A percentile compares a stretch with the other conserved stretches of the same genome.
Evolutionary conservation across 1,140 invertebrate species (phyloP).

Genomic region (Tenebrio molitor): DNA sequence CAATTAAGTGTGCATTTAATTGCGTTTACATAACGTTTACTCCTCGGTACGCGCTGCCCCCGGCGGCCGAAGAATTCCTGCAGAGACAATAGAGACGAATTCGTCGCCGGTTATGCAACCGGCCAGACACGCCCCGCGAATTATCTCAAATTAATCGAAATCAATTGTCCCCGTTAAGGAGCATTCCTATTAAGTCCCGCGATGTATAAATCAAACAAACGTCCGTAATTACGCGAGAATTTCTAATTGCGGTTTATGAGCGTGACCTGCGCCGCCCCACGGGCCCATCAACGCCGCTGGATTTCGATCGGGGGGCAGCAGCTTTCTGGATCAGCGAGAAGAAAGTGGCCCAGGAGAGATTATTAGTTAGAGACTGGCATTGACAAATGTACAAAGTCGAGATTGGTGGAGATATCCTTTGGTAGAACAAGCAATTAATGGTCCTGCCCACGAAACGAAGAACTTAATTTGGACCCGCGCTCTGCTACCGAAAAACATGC

Average conservation of each 20-base stretch:
- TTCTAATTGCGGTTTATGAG: slow-evolving; percentile 26
- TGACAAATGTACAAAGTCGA: neutral
- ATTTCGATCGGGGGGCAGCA: neutral
- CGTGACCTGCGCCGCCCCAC: slow-evolving; percentile 2
- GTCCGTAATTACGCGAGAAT: slow-evolving; percentile 35
- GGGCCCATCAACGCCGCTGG: neutral
- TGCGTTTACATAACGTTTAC: neutral
- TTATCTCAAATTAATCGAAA: slow-evolving; percentile 41
- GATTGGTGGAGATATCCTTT: neutral
- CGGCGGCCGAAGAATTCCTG: no score
- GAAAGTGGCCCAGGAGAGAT: no score
- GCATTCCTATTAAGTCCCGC: slow-evolving; percentile 29
- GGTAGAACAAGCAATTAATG: neutral
- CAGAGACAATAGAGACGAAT: neutral
- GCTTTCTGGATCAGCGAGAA: no score
- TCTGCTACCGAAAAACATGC: neutral
- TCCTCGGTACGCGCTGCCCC: no score
- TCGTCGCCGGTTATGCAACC: slow-evolving; percentile 8
- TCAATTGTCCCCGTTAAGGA: slow-evolving; percentile 42
- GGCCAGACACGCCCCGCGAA: slow-evolving; percentile 15
- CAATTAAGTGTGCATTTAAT: neutral
- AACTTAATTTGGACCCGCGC: neutral
- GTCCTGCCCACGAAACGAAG: neutral
- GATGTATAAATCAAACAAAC: slow-evolving; percentile 30
- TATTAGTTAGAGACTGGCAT: neutral